A percentile compares a stretch with the other conserved stretches of the same genome.
Conservation (phyloP, 2,888 invertebrate genomes). For the Dryadula phaetusa region DNA sequence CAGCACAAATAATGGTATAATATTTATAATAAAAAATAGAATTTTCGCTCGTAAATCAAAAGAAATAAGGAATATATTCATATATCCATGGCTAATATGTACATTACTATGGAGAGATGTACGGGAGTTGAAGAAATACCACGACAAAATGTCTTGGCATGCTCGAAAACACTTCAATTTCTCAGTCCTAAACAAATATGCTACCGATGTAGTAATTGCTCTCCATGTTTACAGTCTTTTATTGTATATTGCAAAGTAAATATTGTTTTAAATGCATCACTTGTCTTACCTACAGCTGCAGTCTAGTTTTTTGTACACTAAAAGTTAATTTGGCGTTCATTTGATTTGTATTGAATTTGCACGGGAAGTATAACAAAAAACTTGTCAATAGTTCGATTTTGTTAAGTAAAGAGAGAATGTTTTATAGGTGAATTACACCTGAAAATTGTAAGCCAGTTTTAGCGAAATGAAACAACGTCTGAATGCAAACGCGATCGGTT, state of each 20-base stretch:
- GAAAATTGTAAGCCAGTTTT: too few species aligned
- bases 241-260: constrained; percentile 81
- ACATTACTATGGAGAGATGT: constrained; percentile 33
- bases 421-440: too few species aligned
- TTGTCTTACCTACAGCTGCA: constrained; percentile 77
- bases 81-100: constrained; percentile 13
- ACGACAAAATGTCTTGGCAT: constrained; percentile 75
- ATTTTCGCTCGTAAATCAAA: constrained; percentile 37
- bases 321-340: constrained; percentile 78
- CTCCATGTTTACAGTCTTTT: constrained; percentile 80
- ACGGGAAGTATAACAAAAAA: constrained; percentile 39
- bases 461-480: too few species aligned
- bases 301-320: constrained; percentile 56
- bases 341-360: constrained; percentile 62
- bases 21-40: constrained; percentile 28
- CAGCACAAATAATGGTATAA: constrained; percentile 37
- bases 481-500: too few species aligned
- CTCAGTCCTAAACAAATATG: constrained; percentile 83
- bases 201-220: constrained; percentile 81
- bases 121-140: constrained; percentile 63
- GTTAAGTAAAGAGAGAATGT: constrained; percentile 29
- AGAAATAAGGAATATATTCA: constrained; percentile 35
- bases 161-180: constrained; percentile 81
- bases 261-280: constrained; percentile 80
- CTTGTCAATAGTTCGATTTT: constrained; percentile 33